Conservation (phyloP, 1,140 invertebrate species). For the Pissodes strobi region DNA sequence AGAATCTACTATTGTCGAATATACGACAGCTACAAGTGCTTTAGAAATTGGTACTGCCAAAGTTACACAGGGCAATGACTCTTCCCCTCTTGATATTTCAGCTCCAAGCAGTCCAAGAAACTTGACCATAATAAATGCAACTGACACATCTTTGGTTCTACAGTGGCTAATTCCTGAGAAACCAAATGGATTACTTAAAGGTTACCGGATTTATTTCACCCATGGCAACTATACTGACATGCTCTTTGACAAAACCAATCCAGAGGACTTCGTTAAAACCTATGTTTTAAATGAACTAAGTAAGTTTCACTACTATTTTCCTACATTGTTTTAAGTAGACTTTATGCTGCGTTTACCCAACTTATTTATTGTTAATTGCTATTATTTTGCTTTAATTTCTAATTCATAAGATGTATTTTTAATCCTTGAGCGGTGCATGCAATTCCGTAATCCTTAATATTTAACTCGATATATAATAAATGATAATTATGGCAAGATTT, state of each 20-base stretch:
- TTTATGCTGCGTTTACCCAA: neutral
- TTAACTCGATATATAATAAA: no score
- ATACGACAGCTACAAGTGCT: conserved; percentile 23
- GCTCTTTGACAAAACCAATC: conserved; percentile 61
- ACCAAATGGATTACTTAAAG: conserved; percentile 71
- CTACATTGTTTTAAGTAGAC: conserved; percentile 7
- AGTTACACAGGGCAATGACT: conserved; percentile 36
- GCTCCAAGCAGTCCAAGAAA: conserved; percentile 83
- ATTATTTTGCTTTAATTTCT: no score
- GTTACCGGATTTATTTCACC: conserved; percentile 74
- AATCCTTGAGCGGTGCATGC: no score
- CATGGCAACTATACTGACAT: conserved; percentile 70
- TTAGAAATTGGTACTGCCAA: conserved; percentile 18
- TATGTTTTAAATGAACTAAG: conserved; percentile 66
- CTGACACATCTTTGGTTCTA: conserved; percentile 75
- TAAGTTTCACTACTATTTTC: conserved; percentile 57
- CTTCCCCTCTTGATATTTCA: conserved; percentile 45
- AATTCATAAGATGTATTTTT: no score
- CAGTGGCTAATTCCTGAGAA: conserved; percentile 77
- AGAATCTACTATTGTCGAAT: conserved; percentile 34
- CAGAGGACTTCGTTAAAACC: conserved; percentile 56
- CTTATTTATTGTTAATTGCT: no score
- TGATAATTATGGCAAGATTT: no score
- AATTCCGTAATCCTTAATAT: no score
- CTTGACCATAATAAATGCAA: conserved; percentile 74